Evolutionary conservation across 2,888 invertebrate genomes (phyloP).

Genomic region (Temnothorax unifasciatus): DNA sequence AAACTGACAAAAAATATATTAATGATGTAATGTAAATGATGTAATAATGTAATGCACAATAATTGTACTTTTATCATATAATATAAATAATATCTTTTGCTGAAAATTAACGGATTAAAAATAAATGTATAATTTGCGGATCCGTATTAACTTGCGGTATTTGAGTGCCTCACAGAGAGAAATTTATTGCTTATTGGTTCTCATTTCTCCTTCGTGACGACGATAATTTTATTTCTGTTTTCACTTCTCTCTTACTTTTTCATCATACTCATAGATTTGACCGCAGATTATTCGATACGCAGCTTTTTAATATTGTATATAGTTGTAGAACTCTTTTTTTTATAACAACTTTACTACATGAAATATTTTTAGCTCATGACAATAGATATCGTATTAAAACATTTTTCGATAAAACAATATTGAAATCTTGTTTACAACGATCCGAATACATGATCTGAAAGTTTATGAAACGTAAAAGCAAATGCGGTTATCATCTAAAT

Average conservation of each 20-base stretch:
- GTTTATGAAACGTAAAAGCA: not conserved
- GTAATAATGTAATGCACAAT: not conserved
- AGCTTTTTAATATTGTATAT: slow-evolving; percentile 66
- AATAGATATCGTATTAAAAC: slow-evolving; percentile 3
- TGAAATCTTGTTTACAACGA: not conserved
- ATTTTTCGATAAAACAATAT: not conserved
- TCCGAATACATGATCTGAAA: not conserved
- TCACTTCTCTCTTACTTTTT: slow-evolving; percentile 65
- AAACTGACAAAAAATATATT: not conserved
- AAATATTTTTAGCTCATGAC: not conserved
- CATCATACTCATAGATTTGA: slow-evolving; percentile 63
- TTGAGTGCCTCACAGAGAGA: slow-evolving; percentile 59
- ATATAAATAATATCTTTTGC: not conserved
- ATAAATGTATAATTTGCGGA: slow-evolving; percentile 55
- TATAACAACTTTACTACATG: not conserved
- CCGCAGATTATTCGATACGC: slow-evolving; percentile 67
- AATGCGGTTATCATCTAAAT: not conserved
- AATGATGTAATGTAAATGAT: not conserved
- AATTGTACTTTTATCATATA: not conserved
- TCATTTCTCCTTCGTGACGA: slow-evolving; percentile 53
- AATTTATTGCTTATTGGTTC: slow-evolving; percentile 75
- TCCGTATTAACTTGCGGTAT: slow-evolving; percentile 61
- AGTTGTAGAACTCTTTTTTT: slow-evolving; percentile 56
- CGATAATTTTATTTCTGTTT: slow-evolving; percentile 53
- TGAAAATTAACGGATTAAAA: slow-evolving; percentile 56